Conservation (phyloP, 2,888 invertebrate species). For the Mystacides longicornis region DNA sequence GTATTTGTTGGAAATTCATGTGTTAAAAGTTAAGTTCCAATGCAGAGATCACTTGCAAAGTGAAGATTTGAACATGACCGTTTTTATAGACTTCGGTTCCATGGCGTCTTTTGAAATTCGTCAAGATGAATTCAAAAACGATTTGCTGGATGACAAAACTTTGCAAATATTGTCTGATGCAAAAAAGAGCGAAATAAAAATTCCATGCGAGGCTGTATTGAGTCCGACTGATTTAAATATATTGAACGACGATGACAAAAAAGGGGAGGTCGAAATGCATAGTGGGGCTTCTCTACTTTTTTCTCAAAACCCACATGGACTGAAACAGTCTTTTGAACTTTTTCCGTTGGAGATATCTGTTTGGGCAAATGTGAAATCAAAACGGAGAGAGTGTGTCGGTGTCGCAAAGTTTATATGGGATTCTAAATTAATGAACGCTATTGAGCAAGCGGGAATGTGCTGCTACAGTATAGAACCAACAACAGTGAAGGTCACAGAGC, state of each 20-base stretch:
- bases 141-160: constrained; percentile 23
- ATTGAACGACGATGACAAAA: neutral
- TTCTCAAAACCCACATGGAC: constrained; percentile 41
- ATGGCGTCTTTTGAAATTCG: constrained; percentile 45
- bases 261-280: neutral
- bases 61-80: constrained; percentile 36
- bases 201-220: neutral
- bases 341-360: constrained; percentile 47
- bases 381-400: constrained; percentile 37
- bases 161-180: constrained; percentile 28
- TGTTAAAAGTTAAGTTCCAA: constrained; percentile 15
- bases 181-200: neutral
- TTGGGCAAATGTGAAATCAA: constrained; percentile 35
- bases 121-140: constrained; percentile 39
- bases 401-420: constrained; percentile 13
- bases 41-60: constrained; percentile 2
- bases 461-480: constrained; percentile 5
- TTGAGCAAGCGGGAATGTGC: neutral
- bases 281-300: constrained; percentile 40
- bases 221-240: neutral
- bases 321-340: constrained; percentile 40
- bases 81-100: constrained; percentile 45
- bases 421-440: constrained; percentile 3
- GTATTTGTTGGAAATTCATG: constrained; percentile 8
- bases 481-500: constrained; percentile 3